Percentiles rank a stretch among this genome's conserved stretches.
Evolutionary conservation across 2,888 invertebrate genomes (phyloP).

Genomic region (Hirudinaria manillensis): DNA sequence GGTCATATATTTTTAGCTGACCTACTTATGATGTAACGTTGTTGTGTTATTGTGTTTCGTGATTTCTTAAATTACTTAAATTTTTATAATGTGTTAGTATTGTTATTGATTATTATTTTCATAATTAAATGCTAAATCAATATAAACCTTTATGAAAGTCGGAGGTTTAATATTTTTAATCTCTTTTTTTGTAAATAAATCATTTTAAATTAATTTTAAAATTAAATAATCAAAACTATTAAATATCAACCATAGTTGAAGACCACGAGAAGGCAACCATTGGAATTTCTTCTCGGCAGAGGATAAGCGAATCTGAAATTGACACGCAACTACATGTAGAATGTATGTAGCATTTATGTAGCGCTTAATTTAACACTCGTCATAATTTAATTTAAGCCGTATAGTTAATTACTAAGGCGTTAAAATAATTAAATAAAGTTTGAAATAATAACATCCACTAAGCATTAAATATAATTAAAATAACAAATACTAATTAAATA

Average conservation of each 20-base stretch:
- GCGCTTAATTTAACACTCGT: neutral
- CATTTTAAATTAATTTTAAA: too few species aligned
- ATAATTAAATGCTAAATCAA: too few species aligned
- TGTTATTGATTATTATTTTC: too few species aligned
- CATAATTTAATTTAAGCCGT: neutral
- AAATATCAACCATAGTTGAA: slow-evolving; percentile 29
- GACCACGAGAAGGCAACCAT: slow-evolving; percentile 28
- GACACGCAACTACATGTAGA: too few species aligned
- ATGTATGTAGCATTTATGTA: too few species aligned
- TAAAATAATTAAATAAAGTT: neutral
- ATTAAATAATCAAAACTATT: too few species aligned
- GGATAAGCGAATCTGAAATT: slow-evolving; percentile 35
- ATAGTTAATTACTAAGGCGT: neutral
- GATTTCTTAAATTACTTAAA: neutral
- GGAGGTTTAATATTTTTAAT: too few species aligned
- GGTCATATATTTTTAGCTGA: too few species aligned
- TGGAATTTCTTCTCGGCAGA: slow-evolving; percentile 28
- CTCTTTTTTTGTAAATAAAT: too few species aligned
- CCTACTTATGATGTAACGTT: too few species aligned
- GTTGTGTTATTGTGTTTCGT: too few species aligned
- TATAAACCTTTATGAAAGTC: too few species aligned
- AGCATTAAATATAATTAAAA: neutral
- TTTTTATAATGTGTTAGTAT: neutral
- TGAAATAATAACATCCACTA: neutral
- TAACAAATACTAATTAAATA: neutral